A percentile compares a stretch with the other conserved stretches of the same genome.
Evolutionary conservation across 2,797 vertebrate species (phyloP).

Genomic region (Myotis daubentonii): DNA sequence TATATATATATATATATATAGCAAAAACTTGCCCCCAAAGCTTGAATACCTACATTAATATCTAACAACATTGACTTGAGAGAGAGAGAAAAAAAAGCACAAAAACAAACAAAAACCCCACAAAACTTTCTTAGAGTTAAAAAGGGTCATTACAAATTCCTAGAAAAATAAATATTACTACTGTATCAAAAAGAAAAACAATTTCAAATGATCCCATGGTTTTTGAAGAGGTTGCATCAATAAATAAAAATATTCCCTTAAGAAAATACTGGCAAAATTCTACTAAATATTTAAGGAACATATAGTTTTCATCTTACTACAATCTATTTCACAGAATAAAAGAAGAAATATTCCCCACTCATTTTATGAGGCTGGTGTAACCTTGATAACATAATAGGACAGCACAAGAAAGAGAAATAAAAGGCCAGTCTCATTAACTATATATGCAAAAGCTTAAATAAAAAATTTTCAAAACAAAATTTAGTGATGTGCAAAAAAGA

Average conservation of each 20-base stretch:
- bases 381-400: not conserved
- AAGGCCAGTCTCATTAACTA: not conserved
- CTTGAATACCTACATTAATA: not conserved
- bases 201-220: not conserved
- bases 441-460: not conserved
- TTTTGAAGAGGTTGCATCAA: not conserved
- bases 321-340: not conserved
- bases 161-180: slow-evolving; percentile 34
- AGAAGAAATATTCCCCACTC: not conserved
- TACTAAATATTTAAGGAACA: not conserved
- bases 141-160: not conserved
- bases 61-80: not conserved
- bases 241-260: not conserved
- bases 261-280: not conserved
- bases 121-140: not conserved
- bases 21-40: not conserved
- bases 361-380: not conserved
- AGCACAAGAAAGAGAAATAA: not conserved
- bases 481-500: not conserved
- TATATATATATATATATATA: not conserved
- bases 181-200: slow-evolving; percentile 10
- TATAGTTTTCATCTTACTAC: not conserved
- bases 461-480: not conserved
- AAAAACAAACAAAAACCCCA: not conserved
- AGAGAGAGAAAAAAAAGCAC: not conserved